Evolutionary conservation across 1,140 invertebrate genomes (phyloP).

Genomic region (Listronotus oregonensis): DNA sequence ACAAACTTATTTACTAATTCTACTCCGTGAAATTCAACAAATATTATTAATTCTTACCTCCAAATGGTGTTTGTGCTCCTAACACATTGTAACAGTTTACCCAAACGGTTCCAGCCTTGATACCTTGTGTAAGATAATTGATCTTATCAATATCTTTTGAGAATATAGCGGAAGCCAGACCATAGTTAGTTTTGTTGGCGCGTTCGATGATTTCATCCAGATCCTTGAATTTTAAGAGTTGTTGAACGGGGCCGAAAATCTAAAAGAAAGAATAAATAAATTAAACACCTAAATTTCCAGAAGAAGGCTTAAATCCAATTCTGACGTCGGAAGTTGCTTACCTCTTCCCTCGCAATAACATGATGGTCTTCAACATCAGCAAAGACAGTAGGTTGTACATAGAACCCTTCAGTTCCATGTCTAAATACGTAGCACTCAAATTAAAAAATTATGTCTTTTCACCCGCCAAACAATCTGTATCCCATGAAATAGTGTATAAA

Average conservation of each 20-base stretch:
- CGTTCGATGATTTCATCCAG: conserved; percentile 89
- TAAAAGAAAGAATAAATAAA: conserved; percentile 53
- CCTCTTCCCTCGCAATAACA: conserved; percentile 91
- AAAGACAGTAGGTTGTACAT: conserved; percentile 95
- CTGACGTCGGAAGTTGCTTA: no score
- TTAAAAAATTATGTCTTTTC: no score
- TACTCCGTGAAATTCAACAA: no score
- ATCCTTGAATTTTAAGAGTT: conserved; percentile 90
- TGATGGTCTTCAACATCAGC: conserved; percentile 91
- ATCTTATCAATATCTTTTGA: conserved; percentile 88
- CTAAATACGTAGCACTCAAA: no score
- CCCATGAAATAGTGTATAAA: no score
- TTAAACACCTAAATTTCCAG: no score
- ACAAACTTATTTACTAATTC: no score
- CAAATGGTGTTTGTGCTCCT: conserved; percentile 82
- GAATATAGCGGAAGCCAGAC: conserved; percentile 88
- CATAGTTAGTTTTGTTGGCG: conserved; percentile 90
- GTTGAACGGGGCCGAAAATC: conserved; percentile 98
- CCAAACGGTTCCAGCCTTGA: conserved; percentile 93
- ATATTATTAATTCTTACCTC: conserved; percentile 54
- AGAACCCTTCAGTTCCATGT: conserved; percentile 82
- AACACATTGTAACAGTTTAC: conserved; percentile 92
- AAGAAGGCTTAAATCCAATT: no score
- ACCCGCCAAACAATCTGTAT: no score
- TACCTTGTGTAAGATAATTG: conserved; percentile 70